Conservation (phyloP, 2,797 vertebrate genomes). For the Crenichthys baileyi region DNA sequence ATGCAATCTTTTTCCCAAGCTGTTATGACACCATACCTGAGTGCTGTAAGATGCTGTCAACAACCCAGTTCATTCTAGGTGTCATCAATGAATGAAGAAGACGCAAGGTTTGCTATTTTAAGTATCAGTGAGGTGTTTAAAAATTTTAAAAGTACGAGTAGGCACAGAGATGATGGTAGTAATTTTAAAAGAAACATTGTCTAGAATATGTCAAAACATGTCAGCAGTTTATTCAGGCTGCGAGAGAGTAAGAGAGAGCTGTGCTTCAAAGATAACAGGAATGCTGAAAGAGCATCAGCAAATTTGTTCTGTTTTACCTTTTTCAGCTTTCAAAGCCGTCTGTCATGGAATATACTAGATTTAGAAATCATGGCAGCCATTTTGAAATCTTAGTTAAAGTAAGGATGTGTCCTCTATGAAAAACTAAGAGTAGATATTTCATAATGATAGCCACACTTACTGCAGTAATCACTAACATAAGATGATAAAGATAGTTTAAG, state of each 20-base stretch:
- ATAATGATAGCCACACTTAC: background rate
- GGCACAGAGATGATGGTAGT: too few relatives aligned
- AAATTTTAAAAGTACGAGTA: too few relatives aligned
- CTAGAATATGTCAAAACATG: background rate
- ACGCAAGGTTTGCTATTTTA: too few relatives aligned
- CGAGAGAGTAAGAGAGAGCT: background rate
- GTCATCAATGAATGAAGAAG: too few relatives aligned
- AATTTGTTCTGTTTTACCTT: background rate
- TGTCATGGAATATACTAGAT: background rate
- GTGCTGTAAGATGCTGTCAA: too few relatives aligned
- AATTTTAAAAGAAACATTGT: background rate
- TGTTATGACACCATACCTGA: too few relatives aligned
- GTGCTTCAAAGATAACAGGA: background rate
- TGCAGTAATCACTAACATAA: background rate
- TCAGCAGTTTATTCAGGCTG: background rate
- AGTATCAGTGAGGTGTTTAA: too few relatives aligned
- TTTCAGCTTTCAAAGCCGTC: background rate
- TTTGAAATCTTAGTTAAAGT: background rate
- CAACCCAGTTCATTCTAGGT: too few relatives aligned
- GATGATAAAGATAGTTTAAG: background rate
- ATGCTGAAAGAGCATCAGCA: background rate
- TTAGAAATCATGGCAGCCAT: background rate
- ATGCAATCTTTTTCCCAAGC: too few relatives aligned
- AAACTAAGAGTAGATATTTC: background rate
- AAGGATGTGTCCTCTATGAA: background rate